Evolutionary conservation across 2,113 vertebrate species (phyloP), one percentile per base, ranked within the genome.

Genomic region (Vireo altiloquus): DNA sequence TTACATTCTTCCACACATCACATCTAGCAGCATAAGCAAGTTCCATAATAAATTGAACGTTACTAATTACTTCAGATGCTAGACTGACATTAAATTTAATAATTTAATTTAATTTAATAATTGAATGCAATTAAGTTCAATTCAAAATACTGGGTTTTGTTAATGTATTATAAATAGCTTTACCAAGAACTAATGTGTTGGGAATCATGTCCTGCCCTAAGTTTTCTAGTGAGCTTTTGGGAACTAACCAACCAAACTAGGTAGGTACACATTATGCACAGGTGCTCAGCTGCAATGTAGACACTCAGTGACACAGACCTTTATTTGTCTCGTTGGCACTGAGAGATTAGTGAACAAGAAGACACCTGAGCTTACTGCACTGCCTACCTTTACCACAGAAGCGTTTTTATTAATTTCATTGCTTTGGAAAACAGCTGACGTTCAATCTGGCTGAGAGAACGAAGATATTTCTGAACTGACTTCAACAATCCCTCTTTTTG

Each of bases 401-500:
- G 60, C 7, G 31, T 83, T 93, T 95, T 83, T 92, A 91, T 95
- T 92, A 94, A 90, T 89, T 87, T 81, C 15, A 60, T 66, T 87
- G 79, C 52, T 83, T 70, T 90, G 33, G 68, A 93, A 94, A 90
- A 78, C 31, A 93, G 28, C 72, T 95, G 89, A 94, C 83, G 71
- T 82, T 92, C 80, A 83, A 39, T 84, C 77, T 95, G 80, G 13
- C 47, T 78, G 64, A 78, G 56, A 92, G n/a, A 94, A 91, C 35
- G 31, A 68, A 81, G 88, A 86, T 81, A 91, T 87, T 97, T 92
- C 86, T 82, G 56, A 92, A 68, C 15, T 81, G 64, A 87, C 69
- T 96, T 89, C 39, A 66, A 46, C 42, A 83, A 75, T 95, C 72
- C 71, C 90, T 96, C 89, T 92, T 91, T 90, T 56, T 94, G 91